phyloP scores from a whole-genome alignment of 2,113 vertebrate species.

The Anhinga rufa region DNA sequence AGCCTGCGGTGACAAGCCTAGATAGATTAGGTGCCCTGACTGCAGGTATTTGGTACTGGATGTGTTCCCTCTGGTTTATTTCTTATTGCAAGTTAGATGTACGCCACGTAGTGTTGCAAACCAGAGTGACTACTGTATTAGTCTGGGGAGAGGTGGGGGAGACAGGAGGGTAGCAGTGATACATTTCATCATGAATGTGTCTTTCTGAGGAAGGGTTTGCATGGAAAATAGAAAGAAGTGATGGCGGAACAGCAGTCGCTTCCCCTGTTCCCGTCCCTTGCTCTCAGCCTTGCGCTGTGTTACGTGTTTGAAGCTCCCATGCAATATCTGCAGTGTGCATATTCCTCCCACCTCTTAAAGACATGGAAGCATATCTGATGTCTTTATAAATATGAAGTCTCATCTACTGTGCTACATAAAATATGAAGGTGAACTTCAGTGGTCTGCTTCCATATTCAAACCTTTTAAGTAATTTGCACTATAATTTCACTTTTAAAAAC shows the following conservation, averaged over 20 bases:
- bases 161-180: background rate
- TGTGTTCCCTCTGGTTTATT: background rate
- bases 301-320: background rate
- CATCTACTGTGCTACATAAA: background rate
- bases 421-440: background rate
- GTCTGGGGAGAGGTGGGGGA: background rate
- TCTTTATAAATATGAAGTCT: background rate
- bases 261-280: background rate
- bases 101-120: background rate
- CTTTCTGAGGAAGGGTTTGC: background rate
- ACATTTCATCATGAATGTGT: background rate
- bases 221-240: background rate
- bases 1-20: background rate
- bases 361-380: background rate
- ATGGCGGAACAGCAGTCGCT: background rate
- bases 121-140: background rate
- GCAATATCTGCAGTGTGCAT: background rate
- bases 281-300: background rate
- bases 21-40: background rate
- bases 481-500: background rate
- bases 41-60: background rate
- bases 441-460: background rate
- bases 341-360: background rate
- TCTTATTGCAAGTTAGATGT: background rate
- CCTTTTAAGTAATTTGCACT: background rate